Evolutionary conservation across 2,113 vertebrate genomes (phyloP).

Genomic region (Brevimyrus niger): DNA sequence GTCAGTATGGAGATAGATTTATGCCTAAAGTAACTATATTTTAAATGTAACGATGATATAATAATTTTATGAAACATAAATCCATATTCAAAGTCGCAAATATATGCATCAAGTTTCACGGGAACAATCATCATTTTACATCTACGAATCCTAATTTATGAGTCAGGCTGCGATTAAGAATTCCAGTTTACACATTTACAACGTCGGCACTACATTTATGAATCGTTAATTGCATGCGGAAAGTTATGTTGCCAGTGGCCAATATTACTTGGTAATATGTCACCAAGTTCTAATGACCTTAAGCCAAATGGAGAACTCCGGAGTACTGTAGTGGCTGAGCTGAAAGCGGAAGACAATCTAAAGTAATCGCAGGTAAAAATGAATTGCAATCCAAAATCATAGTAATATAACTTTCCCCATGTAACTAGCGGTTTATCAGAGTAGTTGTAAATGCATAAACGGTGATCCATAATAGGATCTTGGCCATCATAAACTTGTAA

Average conservation of each 20-base stretch:
- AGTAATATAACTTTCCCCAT: no score
- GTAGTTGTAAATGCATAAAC: not conserved
- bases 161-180: not conserved
- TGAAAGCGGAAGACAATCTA: no score
- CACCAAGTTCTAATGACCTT: no score
- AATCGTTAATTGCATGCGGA: not conserved
- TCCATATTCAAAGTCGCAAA: not conserved
- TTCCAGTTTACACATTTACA: not conserved
- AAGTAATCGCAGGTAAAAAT: no score
- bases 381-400: no score
- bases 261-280: no score
- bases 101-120: not conserved
- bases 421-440: no score
- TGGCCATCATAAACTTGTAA: not conserved
- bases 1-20: not conserved
- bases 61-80: not conserved
- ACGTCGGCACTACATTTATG: not conserved
- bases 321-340: no score
- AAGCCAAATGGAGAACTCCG: no score
- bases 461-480: not conserved
- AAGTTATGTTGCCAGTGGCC: not conserved
- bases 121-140: not conserved
- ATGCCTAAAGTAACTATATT: not conserved
- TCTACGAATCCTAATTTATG: not conserved
- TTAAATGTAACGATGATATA: not conserved